These are phyloP conservation scores for Mylabris phalerata DNA, from an alignment of 1,140 invertebrate genomes.

Conservation along the genomic window DNA sequence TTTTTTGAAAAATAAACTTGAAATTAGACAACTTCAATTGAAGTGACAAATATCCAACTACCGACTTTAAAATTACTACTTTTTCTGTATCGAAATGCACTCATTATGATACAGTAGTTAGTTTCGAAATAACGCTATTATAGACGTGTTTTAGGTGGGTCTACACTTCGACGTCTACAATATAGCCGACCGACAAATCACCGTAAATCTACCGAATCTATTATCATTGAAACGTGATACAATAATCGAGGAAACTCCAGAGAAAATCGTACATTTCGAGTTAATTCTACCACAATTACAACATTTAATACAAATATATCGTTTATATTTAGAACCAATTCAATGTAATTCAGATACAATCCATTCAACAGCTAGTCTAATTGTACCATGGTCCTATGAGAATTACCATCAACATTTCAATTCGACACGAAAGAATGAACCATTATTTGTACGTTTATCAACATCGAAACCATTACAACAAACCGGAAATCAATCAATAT, in stretches of 20 bases:
- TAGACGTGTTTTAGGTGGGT: conserved; percentile 45
- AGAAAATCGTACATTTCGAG: conserved; percentile 52
- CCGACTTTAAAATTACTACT: no score
- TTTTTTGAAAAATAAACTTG: no score
- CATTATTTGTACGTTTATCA: conserved; percentile 47
- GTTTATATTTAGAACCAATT: conserved; percentile 49
- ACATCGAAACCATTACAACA: conserved; percentile 40
- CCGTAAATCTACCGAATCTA: conserved; percentile 48
- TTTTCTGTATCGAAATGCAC: no score
- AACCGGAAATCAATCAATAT: conserved; percentile 36
- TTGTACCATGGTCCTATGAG: conserved; percentile 58
- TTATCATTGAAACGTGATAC: conserved; percentile 34
- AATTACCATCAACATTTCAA: conserved; percentile 54
- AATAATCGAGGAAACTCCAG: conserved; percentile 47
- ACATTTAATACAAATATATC: conserved; percentile 53
- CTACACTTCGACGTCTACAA: conserved; percentile 60
- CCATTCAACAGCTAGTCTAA: conserved; percentile 53
- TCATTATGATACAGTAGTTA: not conserved
- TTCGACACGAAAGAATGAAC: conserved; percentile 42
- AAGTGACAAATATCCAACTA: no score
- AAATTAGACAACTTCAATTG: no score
- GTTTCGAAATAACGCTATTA: not conserved
- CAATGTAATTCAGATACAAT: conserved; percentile 43
- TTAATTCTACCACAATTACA: conserved; percentile 50
- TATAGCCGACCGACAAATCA: conserved; percentile 47